Base-by-base conservation (phyloP, 2,113 vertebrate genomes). In the Hyaena hyaena region DNA sequence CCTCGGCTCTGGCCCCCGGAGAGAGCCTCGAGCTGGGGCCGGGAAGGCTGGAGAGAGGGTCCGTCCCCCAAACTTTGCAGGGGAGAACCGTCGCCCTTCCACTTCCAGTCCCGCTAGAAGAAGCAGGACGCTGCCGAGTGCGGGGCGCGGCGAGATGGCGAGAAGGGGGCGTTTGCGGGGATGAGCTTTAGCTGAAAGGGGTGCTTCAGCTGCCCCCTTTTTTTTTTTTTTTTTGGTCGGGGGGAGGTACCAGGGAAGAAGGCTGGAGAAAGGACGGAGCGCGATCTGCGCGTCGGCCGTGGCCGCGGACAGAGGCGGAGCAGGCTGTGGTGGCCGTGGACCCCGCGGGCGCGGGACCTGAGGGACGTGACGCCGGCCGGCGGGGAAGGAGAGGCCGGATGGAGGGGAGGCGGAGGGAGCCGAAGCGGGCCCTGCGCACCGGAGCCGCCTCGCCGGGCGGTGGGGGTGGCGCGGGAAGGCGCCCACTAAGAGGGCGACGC, bases 21-120 rank as follows among this genome's bases (percentile, higher is more conserved):
- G 77, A 88, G 39, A 83, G 65, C 83, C 87, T 84, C 33, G 0
- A 74, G 95, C 68, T 83, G 50, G 33, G 74, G 68, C 82, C 81
- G 65, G 35, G 74, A 83, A 96, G 82, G 93, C 82, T 88, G 2
- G 66, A 88, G 86, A 71, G 65, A 90, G 95, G 93, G 95, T 96
- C 84, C 17, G 28, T 96, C 92, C 66, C 68, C 90, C 92, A 88
- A 98, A 98, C 96, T 98, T 98, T 97, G 91, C 96, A 92, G 71
- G 69, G n/a, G 26, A 93, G 87, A 92, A 96, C 80, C 95, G 83
- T 77, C 45, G 43, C 66, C 89, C 35, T 81, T 92, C 39, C 19
- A n/a, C 84, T 95, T 90, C 43, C 14, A 80, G 80, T 53, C 61
- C 69, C 55, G 21, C n/a, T 28, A 50, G 82, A 86, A 95, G 80